Base-by-base conservation (phyloP, 64 coral and sea anemone species). In the Platygyra sinensis region DNA sequence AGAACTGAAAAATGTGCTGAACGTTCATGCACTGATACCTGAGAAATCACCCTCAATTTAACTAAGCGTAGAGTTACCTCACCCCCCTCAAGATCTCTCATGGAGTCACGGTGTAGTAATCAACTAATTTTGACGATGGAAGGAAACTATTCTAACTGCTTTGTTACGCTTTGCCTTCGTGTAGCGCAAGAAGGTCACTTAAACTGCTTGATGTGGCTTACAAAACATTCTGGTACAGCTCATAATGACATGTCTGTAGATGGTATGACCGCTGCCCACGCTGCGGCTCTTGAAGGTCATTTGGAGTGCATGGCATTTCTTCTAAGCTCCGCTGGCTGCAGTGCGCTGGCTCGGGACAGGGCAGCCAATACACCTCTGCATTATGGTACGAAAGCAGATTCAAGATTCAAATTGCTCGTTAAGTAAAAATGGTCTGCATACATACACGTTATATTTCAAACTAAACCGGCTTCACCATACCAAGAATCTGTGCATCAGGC, bases 181-280 rank as follows among this genome's bases (percentile, higher is more conserved):
- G 12, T 28, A 94, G 95, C 95, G 32, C 95, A 96, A 88, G 95
- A 96, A 91, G 95, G 95, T 16, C 83, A 96, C 73, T 31, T 96
- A 24, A 89, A 94, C 78, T 96, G 95, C 59, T 79, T 96, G 16
- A 86, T 87, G 74, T 96, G 95, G 95, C 95, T 96, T 36, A 72
- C 83, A 31, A 96, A 96, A 77, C 81, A 88, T 60, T 86, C 82
- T 24, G 95, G 77, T 6, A 89, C 95, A 72, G 88, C 76, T 28
- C 78, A 75, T 51, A 72, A 78, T 39, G 87, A 96, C 30, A 65
- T 91, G 28, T 91, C 95, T 20, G 60, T 80, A 8, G 95, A 96
- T 93, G 91, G 95, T 54, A 96, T 91, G 95, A 96, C 95, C 77
- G 92, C 95, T 96, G 88, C 86, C n/a, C 95, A 96, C 50, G 92